phyloP scores from a whole-genome alignment of 2,888 invertebrate genomes.

The Nephrotoma flavescens region DNA sequence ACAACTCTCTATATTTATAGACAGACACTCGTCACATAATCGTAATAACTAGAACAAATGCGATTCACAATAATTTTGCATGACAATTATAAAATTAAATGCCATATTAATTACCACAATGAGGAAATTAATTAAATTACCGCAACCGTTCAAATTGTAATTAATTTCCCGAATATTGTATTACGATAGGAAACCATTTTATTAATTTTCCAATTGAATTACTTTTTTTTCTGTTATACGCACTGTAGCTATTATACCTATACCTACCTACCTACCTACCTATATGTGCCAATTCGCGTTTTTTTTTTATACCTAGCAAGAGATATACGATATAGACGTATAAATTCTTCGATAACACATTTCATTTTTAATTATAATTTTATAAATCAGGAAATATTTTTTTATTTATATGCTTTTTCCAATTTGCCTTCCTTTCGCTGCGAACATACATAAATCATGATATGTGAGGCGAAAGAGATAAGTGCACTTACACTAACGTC shows the following conservation, averaged over 20 bases:
- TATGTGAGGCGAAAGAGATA: background rate
- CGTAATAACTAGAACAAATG: background rate
- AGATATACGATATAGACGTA: background rate
- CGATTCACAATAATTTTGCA: background rate
- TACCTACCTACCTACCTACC: background rate
- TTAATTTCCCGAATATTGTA: background rate
- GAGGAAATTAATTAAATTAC: background rate
- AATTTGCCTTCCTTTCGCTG: background rate
- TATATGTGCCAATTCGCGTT: background rate
- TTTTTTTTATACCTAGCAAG: background rate
- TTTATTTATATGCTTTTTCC: background rate
- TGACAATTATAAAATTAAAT: background rate
- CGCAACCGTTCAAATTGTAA: background rate
- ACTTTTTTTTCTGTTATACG: background rate
- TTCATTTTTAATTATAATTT: background rate
- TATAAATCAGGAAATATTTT: background rate
- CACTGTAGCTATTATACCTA: background rate
- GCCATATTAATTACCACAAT: background rate
- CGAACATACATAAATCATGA: no score
- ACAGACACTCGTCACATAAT: no score
- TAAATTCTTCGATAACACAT: background rate
- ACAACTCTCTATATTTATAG: background rate
- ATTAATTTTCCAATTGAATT: background rate
- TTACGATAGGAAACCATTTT: background rate
- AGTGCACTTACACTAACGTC: background rate